Evolutionary conservation across 1,140 invertebrate genomes (phyloP), one percentile per base, ranked within the genome.

Genomic region (Lordiphosa mommai): DNA sequence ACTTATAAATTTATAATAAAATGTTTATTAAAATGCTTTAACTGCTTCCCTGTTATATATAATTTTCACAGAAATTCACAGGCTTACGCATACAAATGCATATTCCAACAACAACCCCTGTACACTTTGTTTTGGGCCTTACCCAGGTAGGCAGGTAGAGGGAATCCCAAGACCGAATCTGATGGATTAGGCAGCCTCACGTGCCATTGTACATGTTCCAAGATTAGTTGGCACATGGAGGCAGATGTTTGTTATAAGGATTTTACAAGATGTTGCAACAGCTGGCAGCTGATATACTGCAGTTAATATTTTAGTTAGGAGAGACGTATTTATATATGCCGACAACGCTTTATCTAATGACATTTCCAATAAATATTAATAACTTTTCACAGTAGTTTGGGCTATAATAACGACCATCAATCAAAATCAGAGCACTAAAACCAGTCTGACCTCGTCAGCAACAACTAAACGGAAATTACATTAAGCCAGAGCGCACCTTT

Each of bases 181-280:
- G 12, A 52, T 63, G 72, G 63, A 72, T 77, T 72, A 55, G 41
- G 36, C 46, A 49, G 47, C 43, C 48, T 72, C 73, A 77, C 73
- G 68, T 77, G 73, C 58, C 68, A 77, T 60, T 67, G 56, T 68
- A 29, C 41, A 27, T 30, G 32, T 41, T 5, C 30, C 27, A 10
- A 40, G 40, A 64, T 52, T 61, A 46, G 20, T 47, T 52, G 7
- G 14, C 13, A 9, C 12, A 17, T 17, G 32, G 33, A 6, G 61
- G 44, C 63, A 66, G 61, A 66, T 66, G 63, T 44, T 51, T 66
- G 63, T 44, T 51, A 12, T 9, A 9, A 30, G 9, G 41, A 29
- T 27, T 13, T 17, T 10, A 27, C 34, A 61, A 51, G 27, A 61
- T 38, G 38, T 29, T 32, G n/a, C 29, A 23, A 43, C 40, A 41